Conservation (phyloP, 2,888 invertebrate species). For the Heteropelma amictum region DNA sequence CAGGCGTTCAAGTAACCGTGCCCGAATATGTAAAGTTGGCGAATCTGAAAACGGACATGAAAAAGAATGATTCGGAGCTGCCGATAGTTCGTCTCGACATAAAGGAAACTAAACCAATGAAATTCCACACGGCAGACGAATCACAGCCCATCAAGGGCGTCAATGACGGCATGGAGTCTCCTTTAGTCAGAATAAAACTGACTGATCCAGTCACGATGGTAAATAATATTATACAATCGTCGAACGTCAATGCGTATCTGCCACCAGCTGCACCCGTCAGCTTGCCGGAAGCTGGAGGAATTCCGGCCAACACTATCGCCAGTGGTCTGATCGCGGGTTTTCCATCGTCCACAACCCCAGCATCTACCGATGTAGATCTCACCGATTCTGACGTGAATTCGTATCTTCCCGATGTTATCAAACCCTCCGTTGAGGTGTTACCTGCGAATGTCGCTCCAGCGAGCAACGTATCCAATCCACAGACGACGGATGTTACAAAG, state of each 20-base stretch:
- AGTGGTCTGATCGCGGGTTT: constrained; percentile 72
- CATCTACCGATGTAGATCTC: neutral
- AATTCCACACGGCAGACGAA: constrained; percentile 35
- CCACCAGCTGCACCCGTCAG: constrained; percentile 51
- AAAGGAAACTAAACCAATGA: constrained; percentile 52
- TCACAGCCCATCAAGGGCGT: constrained; percentile 36
- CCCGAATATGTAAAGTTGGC: neutral
- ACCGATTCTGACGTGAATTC: neutral
- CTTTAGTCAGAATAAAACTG: constrained; percentile 66
- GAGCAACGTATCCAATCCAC: neutral
- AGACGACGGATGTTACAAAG: neutral
- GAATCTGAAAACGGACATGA: constrained; percentile 2
- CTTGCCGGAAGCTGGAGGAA: constrained; percentile 57
- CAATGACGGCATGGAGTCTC: constrained; percentile 57
- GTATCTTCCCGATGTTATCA: constrained; percentile 2
- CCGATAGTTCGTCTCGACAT: constrained; percentile 65
- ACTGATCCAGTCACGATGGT: constrained; percentile 63
- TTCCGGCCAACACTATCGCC: constrained; percentile 59
- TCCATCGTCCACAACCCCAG: constrained; percentile 47
- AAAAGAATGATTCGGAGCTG: constrained; percentile 55
- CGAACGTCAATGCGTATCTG: constrained; percentile 11
- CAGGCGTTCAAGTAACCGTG: neutral
- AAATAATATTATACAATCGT: constrained; percentile 65
- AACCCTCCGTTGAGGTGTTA: constrained; percentile 22
- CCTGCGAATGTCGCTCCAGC: neutral